A percentile compares a stretch with the other conserved stretches of the same genome.
These are phyloP conservation scores for Hedychridium roseum DNA, from an alignment of 2,888 invertebrate genomes.

Conservation along the genomic window DNA sequence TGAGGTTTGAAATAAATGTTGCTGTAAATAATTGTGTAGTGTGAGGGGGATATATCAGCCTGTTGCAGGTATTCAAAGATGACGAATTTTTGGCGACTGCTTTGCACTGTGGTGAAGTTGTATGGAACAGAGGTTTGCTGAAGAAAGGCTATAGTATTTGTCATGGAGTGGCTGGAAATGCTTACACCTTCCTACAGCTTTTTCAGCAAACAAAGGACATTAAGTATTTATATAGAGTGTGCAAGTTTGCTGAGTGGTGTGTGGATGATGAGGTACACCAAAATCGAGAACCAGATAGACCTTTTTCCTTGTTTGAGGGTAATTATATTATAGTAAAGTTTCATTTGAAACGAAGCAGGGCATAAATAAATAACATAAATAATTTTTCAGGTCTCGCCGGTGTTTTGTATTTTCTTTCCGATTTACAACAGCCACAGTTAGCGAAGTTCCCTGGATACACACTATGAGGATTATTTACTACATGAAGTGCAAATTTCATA, in stretches of 20 bases:
- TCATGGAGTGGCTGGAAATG: slow-evolving; percentile 90
- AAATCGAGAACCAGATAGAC: slow-evolving; percentile 75
- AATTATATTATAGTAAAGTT: too few relatives aligned
- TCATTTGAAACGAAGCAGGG: too few relatives aligned
- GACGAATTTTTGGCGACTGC: slow-evolving; percentile 76
- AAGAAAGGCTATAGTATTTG: slow-evolving; percentile 88
- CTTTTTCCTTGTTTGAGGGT: slow-evolving; percentile 86
- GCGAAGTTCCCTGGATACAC: slow-evolving; percentile 81
- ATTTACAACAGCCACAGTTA: slow-evolving; percentile 70
- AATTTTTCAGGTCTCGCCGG: slow-evolving; percentile 73
- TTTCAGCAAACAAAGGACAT: slow-evolving; percentile 80
- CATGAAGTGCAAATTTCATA: background rate
- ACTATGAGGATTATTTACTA: slow-evolving; percentile 52
- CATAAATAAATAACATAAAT: too few relatives aligned
- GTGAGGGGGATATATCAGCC: background rate
- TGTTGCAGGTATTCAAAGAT: slow-evolving; percentile 72
- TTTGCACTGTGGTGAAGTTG: slow-evolving; percentile 75
- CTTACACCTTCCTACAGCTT: slow-evolving; percentile 80
- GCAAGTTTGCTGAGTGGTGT: slow-evolving; percentile 85
- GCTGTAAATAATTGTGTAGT: background rate
- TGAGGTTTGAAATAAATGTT: slow-evolving; percentile 65
- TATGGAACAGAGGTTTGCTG: slow-evolving; percentile 83
- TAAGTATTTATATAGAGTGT: slow-evolving; percentile 78
- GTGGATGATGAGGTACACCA: slow-evolving; percentile 74
- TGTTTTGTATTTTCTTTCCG: slow-evolving; percentile 77